A percentile compares a stretch with the other conserved stretches of the same genome.
These are phyloP conservation scores for Gandaritis pyraliata DNA, from an alignment of 2,888 invertebrate genomes.

Conservation along the genomic window DNA sequence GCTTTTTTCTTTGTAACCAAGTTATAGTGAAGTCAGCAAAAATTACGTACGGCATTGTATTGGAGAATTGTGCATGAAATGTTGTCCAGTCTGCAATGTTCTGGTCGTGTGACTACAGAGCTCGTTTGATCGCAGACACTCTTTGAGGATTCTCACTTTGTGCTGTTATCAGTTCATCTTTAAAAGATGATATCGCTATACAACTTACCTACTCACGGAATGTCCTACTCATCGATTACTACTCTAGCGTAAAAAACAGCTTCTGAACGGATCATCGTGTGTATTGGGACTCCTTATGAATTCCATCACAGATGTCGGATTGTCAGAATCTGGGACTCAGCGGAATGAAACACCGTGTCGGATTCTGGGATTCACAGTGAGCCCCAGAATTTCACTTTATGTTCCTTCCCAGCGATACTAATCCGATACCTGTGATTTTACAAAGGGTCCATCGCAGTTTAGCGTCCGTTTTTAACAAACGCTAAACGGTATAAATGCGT, in stretches of 20 bases:
- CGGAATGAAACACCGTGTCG: no score
- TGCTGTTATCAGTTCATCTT: conserved; percentile 19
- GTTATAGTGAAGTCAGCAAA: conserved; percentile 14
- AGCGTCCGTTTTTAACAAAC: neutral
- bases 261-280: no score
- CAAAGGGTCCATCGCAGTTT: neutral
- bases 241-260: neutral
- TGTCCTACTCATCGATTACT: neutral
- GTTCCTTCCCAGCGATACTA: no score
- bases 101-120: conserved; percentile 22
- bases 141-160: conserved; percentile 33
- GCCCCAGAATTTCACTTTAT: no score
- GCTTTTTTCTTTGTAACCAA: conserved; percentile 11
- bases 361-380: no score
- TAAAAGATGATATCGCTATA: neutral
- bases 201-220: neutral
- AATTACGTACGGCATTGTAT: conserved; percentile 21
- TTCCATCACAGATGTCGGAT: no score
- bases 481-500: no score
- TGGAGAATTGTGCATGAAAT: conserved; percentile 20
- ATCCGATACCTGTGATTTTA: no score
- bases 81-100: conserved; percentile 14
- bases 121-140: conserved; percentile 30
- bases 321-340: no score
- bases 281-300: no score